Evolutionary conservation across 2,797 vertebrate genomes (phyloP), one percentile per base, ranked within the genome.

Genomic region (Anabacerthia variegaticeps): DNA sequence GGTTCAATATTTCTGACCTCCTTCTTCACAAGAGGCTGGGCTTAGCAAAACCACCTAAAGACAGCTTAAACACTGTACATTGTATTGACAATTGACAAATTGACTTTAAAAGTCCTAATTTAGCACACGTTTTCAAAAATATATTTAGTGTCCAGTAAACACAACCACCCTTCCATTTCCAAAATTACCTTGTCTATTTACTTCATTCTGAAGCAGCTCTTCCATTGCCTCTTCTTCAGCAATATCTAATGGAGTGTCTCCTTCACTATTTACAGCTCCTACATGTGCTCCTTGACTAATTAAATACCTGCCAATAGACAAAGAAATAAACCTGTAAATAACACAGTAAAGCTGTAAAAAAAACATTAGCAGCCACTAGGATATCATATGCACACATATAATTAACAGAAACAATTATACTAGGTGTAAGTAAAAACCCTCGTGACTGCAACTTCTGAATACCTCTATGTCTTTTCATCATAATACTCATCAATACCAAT

Each of bases 161-260:
- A 77, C 39, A 76, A 71, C 30, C 56, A 86, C 12, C 4, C 20
- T 51, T 89, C 12, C 75, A 36, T 16, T 68, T 91, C 83, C 52
- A 71, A 36, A 66, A 89, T 95, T 98, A 99, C 99, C 99, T 99
- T 99, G 99, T 88, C 98, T 98, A 97, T 99, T 99, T 96, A 99
- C 99, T 98, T 99, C 99, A 92, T 99, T 99, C 97, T 99, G 98
- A 97, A 99, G 98, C 68, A 99, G 98, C 96, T 99, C 99, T 97
- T 99, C 99, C 99, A 99, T 99, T 71, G 99, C 98, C 93, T 99
- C 99, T 91, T 99, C 99, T 96, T 99, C 99, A 44, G 99, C 99
- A 68, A 99, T 99, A 98, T 99, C 99, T 98, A 99, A 97, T 65
- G 99, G 99, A 13, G 99, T 99, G 95, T 99, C 99, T 34, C 99